phyloP scores from a whole-genome alignment of 2,888 invertebrate species.

The Caenorhabditis sp. region DNA sequence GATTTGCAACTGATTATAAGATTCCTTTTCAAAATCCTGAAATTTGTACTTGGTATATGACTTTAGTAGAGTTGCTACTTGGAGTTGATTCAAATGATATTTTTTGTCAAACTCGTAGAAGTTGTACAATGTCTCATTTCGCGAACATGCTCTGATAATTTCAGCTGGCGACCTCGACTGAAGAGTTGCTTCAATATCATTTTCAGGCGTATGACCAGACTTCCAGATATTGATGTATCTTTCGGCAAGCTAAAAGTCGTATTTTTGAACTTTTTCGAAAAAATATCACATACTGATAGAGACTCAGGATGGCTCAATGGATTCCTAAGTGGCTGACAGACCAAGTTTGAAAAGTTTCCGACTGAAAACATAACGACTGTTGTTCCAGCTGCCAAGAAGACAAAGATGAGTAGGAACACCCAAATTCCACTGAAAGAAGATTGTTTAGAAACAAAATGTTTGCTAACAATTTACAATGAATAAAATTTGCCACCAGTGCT shows the following conservation, averaged over 20 bases:
- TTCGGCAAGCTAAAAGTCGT: conserved; percentile 75
- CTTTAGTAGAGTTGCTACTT: conserved; percentile 53
- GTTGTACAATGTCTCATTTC: conserved; percentile 79
- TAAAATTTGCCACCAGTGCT: conserved; percentile 84
- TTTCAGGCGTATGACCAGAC: conserved; percentile 43
- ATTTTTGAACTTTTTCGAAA: not conserved
- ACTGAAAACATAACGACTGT: conserved; percentile 75
- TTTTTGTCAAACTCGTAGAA: conserved; percentile 80
- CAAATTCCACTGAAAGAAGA: conserved; percentile 79
- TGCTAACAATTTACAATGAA: conserved; percentile 83
- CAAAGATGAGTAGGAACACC: conserved; percentile 73
- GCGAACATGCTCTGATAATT: conserved; percentile 76
- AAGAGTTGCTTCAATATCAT: conserved; percentile 61
- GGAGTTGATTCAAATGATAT: conserved; percentile 74
- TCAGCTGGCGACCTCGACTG: conserved; percentile 74
- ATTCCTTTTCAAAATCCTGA: conserved; percentile 70
- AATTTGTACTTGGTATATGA: too few relatives aligned
- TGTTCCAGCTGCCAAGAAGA: conserved; percentile 73
- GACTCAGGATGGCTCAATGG: conserved; percentile 77
- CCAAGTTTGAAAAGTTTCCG: conserved; percentile 75
- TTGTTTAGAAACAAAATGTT: too few relatives aligned
- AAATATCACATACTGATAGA: conserved; percentile 69
- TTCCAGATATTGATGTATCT: conserved; percentile 75
- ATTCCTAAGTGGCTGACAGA: conserved; percentile 79
- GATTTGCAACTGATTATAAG: conserved; percentile 63